These are phyloP conservation scores for Microdon myrmicae DNA, from an alignment of 2,888 invertebrate species.

Conservation along the genomic window DNA sequence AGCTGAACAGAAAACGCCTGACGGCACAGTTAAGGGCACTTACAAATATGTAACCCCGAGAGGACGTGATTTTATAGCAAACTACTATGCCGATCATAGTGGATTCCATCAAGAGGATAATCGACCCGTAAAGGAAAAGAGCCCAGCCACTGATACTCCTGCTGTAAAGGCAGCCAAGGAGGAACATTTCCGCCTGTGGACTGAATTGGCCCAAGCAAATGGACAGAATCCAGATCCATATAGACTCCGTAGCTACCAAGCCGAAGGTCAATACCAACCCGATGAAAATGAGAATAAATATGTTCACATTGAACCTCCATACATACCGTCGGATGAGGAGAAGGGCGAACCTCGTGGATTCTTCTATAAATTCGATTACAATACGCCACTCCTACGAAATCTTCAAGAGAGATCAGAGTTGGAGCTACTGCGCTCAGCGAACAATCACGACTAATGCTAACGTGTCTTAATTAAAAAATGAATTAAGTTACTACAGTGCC, in stretches of 20 bases:
- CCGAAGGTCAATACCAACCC: constrained; percentile 60
- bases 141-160: constrained; percentile 75
- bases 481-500: too few relatives aligned
- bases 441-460: constrained; percentile 53
- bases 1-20: constrained; percentile 75
- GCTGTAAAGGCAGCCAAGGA: constrained; percentile 77
- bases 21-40: constrained; percentile 77
- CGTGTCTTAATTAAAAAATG: constrained; percentile 8
- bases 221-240: constrained; percentile 67
- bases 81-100: constrained; percentile 78
- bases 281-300: constrained; percentile 58
- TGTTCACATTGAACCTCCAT: constrained; percentile 61
- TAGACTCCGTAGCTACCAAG: constrained; percentile 61
- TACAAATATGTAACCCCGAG: constrained; percentile 75
- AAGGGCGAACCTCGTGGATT: constrained; percentile 75
- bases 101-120: constrained; percentile 86
- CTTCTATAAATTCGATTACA: constrained; percentile 78
- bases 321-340: constrained; percentile 67
- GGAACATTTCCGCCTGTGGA: constrained; percentile 76
- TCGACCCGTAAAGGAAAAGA: constrained; percentile 72
- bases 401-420: constrained; percentile 63
- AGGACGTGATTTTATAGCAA: constrained; percentile 65
- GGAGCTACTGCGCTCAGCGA: constrained; percentile 60
- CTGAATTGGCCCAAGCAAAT: constrained; percentile 72
- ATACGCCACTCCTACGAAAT: constrained; percentile 69